Conservation (phyloP, 1,140 invertebrate species). For the Drosophila punjabiensis region DNA sequence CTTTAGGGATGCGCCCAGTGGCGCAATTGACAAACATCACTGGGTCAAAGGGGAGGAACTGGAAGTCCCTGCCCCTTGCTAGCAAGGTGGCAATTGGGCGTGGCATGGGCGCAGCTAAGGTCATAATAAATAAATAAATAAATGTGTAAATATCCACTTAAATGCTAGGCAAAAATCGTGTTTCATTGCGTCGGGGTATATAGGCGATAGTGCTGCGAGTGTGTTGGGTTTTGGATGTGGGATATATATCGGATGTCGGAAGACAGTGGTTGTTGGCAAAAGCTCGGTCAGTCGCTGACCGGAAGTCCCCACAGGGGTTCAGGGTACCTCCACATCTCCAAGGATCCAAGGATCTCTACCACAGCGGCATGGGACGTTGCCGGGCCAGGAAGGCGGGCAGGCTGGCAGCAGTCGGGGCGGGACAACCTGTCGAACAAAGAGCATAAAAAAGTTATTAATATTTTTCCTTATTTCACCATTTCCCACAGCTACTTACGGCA, state of each 20-base stretch:
- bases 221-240: background rate
- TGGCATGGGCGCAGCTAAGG: constrained; percentile 61
- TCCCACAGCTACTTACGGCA: constrained; percentile 90
- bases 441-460: background rate
- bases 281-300: constrained; percentile 29
- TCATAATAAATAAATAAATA: constrained; percentile 82
- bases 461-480: too few relatives aligned
- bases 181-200: constrained; percentile 30
- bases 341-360: constrained; percentile 57
- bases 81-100: constrained; percentile 84
- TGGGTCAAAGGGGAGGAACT: constrained; percentile 71
- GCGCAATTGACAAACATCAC: constrained; percentile 80
- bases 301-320: background rate
- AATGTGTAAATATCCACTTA: constrained; percentile 75
- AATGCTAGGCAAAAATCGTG: constrained; percentile 68
- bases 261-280: constrained; percentile 47
- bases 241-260: constrained; percentile 1
- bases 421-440: constrained; percentile 86
- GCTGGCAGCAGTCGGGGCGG: constrained; percentile 81
- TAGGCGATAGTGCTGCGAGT: constrained; percentile 40
- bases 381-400: constrained; percentile 66
- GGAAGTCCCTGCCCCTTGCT: constrained; percentile 66
- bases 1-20: constrained; percentile 41
- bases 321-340: constrained; percentile 1
- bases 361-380: constrained; percentile 81